Base-by-base conservation (phyloP, 2,113 vertebrate genomes). In the Aphyosemion australe region DNA sequence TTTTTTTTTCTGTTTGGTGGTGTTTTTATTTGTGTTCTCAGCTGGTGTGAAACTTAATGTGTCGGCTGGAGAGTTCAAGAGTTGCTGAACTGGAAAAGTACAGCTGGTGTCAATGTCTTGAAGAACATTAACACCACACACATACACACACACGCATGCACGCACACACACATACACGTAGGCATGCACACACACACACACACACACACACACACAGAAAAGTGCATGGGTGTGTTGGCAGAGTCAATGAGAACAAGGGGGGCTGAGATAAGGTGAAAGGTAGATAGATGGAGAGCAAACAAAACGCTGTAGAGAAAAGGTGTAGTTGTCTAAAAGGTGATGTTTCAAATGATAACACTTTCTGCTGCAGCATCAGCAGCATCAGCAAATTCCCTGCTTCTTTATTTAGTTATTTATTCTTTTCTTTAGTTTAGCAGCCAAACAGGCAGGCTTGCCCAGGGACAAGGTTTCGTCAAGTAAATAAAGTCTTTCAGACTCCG, bases 51-150 rank as follows among this genome's bases (percentile, higher is more conserved):
- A 75, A 65, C 52, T 21, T 10, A 10, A 15, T 6, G 11, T 70
- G 71, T 83, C 76, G 81, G 77, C 52, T 49, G 34, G 69, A 83
- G 70, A 63, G 46, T 72, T 85, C 21, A 39, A 21, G 71, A 87
- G 82, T 62, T 83, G 83, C 79, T 84, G 75, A 85, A 67, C 66
- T 70, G 73, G 71, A 82, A 77, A 82, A 75, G 52, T 76, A 34
- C 61, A 86, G 75, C 65, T 73, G 77, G 76, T 74, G 62, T 77
- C 20, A 68, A 71, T 64, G 74, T 73, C 70, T 76, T 61, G 66
- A 46, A 66, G 57, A 61, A 16, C 26, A 41, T 16, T 42, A 37
- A 51, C 34, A 32, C 43, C 11, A 14, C 11, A 61, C 16, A 61
- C 45, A 48, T 6, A 47, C 16, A 48, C 26, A 58, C 20, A 58